phyloP scores from a whole-genome alignment of 2,888 invertebrate genomes.

The Octodonta nipae region DNA sequence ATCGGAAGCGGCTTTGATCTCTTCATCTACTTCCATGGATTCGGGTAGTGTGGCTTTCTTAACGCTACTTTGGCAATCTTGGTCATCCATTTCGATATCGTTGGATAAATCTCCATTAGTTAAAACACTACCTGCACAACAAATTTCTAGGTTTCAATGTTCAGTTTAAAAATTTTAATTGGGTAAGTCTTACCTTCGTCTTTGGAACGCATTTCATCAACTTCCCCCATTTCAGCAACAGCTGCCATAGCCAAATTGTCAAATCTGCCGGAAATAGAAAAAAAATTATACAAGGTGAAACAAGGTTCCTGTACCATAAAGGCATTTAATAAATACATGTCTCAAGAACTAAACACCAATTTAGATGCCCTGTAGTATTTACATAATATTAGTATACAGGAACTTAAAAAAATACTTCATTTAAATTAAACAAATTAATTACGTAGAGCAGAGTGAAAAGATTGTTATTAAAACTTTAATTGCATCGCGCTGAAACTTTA shows the following conservation, averaged over 20 bases:
- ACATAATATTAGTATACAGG: too few species aligned
- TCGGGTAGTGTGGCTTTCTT: conserved; percentile 16
- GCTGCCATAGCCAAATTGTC: conserved; percentile 32
- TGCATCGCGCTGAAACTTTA: too few species aligned
- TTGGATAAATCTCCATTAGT: conserved; percentile 29
- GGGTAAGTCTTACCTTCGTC: conserved; percentile 24
- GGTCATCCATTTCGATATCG: conserved; percentile 21
- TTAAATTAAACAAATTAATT: too few species aligned
- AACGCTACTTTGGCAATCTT: conserved; percentile 18
- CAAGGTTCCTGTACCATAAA: background rate
- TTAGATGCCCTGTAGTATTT: too few species aligned
- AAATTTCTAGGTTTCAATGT: background rate
- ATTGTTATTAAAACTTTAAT: too few species aligned
- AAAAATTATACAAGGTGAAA: background rate
- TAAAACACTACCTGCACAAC: conserved; percentile 18
- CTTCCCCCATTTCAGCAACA: conserved; percentile 34
- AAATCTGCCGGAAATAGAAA: conserved; percentile 18
- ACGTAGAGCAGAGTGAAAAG: too few species aligned
- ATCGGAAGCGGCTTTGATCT: conserved; percentile 13
- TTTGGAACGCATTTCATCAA: conserved; percentile 33
- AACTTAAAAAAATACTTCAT: too few species aligned
- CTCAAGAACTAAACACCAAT: background rate
- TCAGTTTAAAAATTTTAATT: background rate
- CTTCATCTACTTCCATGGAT: conserved; percentile 26
- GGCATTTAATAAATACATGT: background rate